These are phyloP conservation scores for Tachysurus vachellii DNA, from an alignment of 2,113 vertebrate species.

Conservation along the genomic window DNA sequence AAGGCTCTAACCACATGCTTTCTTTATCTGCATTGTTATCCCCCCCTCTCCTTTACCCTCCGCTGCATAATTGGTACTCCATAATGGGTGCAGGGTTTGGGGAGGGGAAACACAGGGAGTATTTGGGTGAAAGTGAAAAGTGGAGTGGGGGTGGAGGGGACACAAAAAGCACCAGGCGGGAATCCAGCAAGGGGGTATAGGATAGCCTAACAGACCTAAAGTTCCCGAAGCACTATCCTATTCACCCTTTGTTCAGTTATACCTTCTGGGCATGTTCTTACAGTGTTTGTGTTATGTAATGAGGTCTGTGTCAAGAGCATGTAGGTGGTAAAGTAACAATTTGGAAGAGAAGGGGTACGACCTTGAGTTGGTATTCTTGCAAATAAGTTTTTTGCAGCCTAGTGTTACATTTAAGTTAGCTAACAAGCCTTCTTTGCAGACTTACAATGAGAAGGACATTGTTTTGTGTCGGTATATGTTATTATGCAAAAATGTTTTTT, in stretches of 20 bases:
- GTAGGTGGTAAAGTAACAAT: conserved; percentile 2
- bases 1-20: conserved; percentile 55
- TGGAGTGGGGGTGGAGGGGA: conserved; percentile 34
- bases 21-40: conserved; percentile 60
- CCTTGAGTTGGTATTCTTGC: neutral
- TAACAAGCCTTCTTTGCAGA: neutral
- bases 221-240: conserved; percentile 32
- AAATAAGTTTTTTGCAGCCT: neutral
- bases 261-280: conserved; percentile 14
- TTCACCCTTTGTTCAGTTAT: conserved; percentile 30
- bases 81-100: conserved; percentile 50
- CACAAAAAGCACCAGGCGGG: conserved; percentile 38
- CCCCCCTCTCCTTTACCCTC: conserved; percentile 47
- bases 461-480: neutral
- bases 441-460: neutral
- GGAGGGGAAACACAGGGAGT: conserved; percentile 44
- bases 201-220: conserved; percentile 41
- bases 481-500: neutral
- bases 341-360: neutral
- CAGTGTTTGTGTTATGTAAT: conserved; percentile 15
- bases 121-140: conserved; percentile 55
- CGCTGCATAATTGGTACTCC: conserved; percentile 52
- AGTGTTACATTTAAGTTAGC: neutral
- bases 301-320: neutral
- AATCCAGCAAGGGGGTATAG: conserved; percentile 25